Conservation (phyloP, 2,113 vertebrate species). For the Ophthalmolycus amberensis region DNA sequence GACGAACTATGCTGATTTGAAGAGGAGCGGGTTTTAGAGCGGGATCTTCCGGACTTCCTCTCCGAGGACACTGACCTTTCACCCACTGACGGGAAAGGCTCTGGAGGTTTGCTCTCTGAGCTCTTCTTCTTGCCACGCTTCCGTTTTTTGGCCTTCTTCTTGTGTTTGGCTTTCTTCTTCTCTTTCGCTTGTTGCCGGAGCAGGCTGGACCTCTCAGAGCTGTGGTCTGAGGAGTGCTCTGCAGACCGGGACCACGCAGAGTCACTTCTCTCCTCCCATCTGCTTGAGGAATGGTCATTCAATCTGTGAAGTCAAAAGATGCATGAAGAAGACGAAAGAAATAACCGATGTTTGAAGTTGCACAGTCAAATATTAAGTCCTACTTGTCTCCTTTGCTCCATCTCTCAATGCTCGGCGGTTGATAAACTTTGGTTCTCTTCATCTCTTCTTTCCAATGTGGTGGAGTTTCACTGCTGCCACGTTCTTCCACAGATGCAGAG, state of each 20-base stretch:
- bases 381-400: conserved; percentile 99
- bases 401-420: conserved; percentile 88
- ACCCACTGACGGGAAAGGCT: conserved; percentile 74
- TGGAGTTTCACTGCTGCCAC: conserved; percentile 93
- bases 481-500: conserved; percentile 89
- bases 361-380: conserved; percentile 34
- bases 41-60: conserved; percentile 83
- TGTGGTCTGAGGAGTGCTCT: conserved; percentile 86
- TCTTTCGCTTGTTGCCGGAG: conserved; percentile 86
- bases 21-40: conserved; percentile 84
- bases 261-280: conserved; percentile 91
- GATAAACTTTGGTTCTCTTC: conserved; percentile 90
- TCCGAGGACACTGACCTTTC: conserved; percentile 84
- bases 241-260: conserved; percentile 90
- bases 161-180: conserved; percentile 92
- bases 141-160: conserved; percentile 93
- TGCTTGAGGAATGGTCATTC: conserved; percentile 88
- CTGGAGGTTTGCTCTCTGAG: conserved; percentile 82
- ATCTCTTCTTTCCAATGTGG: conserved; percentile 99
- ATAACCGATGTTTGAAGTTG: background rate
- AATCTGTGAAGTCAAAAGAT: conserved; percentile 79
- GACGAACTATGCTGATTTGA: conserved; percentile 82
- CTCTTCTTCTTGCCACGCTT: conserved; percentile 90
- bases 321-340: conserved; percentile 35
- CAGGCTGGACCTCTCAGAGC: conserved; percentile 83